Conservation (phyloP, 2,888 invertebrate species). For the Coelopa pilipes region DNA sequence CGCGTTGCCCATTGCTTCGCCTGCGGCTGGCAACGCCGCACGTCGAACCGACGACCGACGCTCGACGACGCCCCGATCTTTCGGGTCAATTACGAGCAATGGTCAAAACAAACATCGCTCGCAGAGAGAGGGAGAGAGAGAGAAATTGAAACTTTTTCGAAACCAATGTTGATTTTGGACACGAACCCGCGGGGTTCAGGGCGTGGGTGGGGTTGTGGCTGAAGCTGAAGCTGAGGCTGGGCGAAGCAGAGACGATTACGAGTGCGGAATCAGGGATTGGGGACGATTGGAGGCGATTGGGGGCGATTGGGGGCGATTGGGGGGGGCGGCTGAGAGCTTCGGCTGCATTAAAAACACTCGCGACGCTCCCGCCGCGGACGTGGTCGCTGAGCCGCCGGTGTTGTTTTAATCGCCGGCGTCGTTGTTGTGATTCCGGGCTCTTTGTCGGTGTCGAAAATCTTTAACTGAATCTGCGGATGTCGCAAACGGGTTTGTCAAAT, state of each 20-base stretch:
- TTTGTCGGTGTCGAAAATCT: not conserved
- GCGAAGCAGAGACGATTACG: no score
- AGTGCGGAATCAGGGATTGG: no score
- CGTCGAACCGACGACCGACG: not conserved
- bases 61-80: not conserved
- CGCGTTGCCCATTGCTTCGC: no score
- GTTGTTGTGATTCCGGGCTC: not conserved
- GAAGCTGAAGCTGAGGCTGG: no score
- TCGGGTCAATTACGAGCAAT: not conserved
- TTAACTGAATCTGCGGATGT: conserved; percentile 12
- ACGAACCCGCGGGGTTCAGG: not conserved
- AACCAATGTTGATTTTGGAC: conserved; percentile 8
- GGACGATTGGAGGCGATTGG: no score
- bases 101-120: conserved; percentile 6
- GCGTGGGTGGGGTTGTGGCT: no score
- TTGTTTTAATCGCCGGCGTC: not conserved
- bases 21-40: no score
- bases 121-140: not conserved
- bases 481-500: no score
- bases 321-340: no score
- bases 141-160: conserved; percentile 17
- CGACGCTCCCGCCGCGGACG: not conserved
- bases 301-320: no score
- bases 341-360: not conserved
- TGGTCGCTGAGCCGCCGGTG: not conserved